Evolutionary conservation across 2,797 vertebrate species (phyloP).

Genomic region (Lemur catta): DNA sequence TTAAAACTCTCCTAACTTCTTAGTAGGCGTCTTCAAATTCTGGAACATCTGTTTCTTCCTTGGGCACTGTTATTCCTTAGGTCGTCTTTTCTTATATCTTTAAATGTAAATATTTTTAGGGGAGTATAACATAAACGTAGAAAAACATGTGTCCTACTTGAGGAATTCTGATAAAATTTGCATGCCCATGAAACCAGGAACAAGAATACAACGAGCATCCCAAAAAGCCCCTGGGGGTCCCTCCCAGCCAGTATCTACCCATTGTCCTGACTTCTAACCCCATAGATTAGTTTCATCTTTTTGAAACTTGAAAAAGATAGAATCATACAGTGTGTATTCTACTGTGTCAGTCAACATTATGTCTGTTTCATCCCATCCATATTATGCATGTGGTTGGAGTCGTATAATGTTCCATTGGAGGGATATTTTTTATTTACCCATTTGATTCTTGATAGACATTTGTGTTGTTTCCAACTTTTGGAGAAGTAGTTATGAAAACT

Average conservation of each 20-base stretch:
- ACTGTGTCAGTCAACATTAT: not conserved
- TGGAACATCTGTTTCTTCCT: not conserved
- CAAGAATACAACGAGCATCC: not conserved
- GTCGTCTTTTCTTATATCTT: not conserved
- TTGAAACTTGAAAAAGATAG: not conserved
- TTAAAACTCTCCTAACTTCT: not conserved
- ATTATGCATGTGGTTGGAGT: not conserved
- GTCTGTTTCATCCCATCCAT: not conserved
- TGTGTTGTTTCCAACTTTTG: not conserved
- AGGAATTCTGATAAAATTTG: not conserved
- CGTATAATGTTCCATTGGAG: not conserved
- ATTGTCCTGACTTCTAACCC: not conserved
- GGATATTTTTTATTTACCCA: not conserved
- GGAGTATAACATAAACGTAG: not conserved
- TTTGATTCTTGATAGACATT: not conserved
- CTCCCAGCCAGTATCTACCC: not conserved
- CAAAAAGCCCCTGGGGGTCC: not conserved
- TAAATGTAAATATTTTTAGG: constrained; percentile 7
- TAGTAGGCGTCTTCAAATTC: not conserved
- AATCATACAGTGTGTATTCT: not conserved
- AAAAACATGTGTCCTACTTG: not conserved
- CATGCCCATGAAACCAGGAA: not conserved
- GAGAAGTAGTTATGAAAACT: not conserved
- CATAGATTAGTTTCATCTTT: not conserved
- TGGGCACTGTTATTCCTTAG: not conserved